These are phyloP conservation scores for Coturnix japonica DNA, from an alignment of 2,113 vertebrate species.

Conservation along the genomic window DNA sequence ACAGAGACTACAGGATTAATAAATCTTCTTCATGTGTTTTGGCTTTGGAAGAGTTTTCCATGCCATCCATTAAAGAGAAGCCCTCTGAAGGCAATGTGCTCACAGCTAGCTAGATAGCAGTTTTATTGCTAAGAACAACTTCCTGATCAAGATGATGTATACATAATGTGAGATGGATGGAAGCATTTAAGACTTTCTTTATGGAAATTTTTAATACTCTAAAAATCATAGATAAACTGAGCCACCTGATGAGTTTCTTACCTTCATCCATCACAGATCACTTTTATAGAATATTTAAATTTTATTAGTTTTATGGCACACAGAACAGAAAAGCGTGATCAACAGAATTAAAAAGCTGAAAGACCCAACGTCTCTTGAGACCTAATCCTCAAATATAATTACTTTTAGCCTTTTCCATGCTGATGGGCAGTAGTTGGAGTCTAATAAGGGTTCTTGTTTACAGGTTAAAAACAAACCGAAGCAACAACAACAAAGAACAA, in stretches of 20 bases:
- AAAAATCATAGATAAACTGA: not conserved
- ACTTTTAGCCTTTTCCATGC: not conserved
- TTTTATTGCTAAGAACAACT: not conserved
- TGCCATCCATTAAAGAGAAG: not conserved
- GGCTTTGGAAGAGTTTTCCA: constrained; percentile 37
- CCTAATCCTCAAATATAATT: not conserved
- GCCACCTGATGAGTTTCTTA: not conserved
- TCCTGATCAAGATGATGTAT: not conserved
- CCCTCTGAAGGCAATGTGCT: not conserved
- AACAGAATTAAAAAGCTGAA: not conserved
- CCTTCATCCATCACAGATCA: not conserved
- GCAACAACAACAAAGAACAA: not conserved
- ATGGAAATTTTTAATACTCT: not conserved
- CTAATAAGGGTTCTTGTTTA: not conserved
- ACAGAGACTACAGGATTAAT: constrained; percentile 1
- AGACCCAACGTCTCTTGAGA: not conserved
- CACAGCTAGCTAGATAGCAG: not conserved
- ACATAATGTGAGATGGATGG: not conserved
- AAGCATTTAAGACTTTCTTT: not conserved
- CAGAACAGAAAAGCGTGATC: not conserved
- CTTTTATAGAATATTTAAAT: not conserved
- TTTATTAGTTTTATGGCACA: not conserved
- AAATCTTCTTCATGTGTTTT: not conserved
- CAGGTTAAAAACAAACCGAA: not conserved
- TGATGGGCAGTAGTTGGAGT: not conserved